Conservation (phyloP, 2,797 vertebrate genomes). For the Sebastes melanostomus region DNA sequence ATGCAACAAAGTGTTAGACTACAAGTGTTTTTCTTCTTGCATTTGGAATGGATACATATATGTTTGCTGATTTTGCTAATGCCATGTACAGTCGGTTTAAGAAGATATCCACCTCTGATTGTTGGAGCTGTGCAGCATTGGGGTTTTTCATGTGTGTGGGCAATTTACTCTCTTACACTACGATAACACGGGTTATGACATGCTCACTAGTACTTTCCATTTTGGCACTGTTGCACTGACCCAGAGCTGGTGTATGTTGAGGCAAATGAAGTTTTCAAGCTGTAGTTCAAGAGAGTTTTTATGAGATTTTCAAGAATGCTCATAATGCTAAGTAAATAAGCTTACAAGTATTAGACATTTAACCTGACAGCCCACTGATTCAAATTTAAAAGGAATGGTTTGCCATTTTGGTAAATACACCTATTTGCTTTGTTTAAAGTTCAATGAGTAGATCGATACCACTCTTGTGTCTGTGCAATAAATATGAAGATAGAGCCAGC, state of each 20-base stretch:
- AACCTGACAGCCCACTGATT: neutral
- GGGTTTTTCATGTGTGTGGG: neutral
- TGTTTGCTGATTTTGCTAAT: neutral
- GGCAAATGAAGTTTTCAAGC: neutral
- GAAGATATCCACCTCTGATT: neutral
- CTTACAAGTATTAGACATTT: neutral
- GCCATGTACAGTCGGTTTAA: neutral
- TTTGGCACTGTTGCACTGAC: constrained; percentile 25
- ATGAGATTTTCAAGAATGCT: neutral
- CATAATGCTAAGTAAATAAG: neutral
- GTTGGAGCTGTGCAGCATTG: neutral
- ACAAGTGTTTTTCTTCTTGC: no score
- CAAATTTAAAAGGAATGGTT: neutral
- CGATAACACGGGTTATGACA: neutral
- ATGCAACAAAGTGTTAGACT: neutral
- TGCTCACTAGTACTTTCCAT: neutral
- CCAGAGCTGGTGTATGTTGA: neutral
- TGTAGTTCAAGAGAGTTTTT: neutral
- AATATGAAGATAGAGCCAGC: neutral
- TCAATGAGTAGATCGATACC: neutral
- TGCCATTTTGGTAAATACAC: neutral
- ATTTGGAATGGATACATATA: neutral
- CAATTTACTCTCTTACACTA: neutral
- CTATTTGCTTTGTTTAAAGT: neutral
- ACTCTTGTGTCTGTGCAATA: no score